Base-by-base conservation (phyloP, 1,140 invertebrate genomes). In the Lordiphosa clarofinis region DNA sequence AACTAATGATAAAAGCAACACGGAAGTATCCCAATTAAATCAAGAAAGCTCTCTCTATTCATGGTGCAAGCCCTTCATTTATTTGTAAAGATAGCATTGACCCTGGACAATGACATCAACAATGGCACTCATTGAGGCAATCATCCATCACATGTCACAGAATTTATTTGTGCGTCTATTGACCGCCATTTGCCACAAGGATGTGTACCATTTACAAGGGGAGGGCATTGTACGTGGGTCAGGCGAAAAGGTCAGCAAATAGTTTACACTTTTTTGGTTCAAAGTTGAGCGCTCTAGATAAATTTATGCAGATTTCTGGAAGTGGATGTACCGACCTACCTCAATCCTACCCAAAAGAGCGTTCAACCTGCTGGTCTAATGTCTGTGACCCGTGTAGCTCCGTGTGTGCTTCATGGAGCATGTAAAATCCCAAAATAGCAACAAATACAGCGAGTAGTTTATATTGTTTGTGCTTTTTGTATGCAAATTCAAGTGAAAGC, bases 271-370 rank as follows among this genome's bases (percentile, higher is more conserved):
- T 0, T 38, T 55, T 61, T 56, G 43, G 73, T 78, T 78, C 74
- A 78, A 78, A 78, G 73, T 78, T 78, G 63, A 78, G 63, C 56
- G 73, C 36, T 24, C 71, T 9, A 24, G 35, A 52, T 56, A 54
- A 68, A 72, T 62, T 54, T 40, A 35, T 56, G 56, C 13, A 61
- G 47, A 75, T 56, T 65, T 39, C 54, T 44, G 4, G 38, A 50
- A 40, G 48, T 49, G 42, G 42, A 48, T 60, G 49, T 68, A 52
- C 64, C 57, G 74, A 78, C 74, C 74, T 57, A 58, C 56, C 64
- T 39, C 74, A 73, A 66, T 36, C 42, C 11, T 10, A 43, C 6
- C 8, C 46, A 7, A 38, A 37, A 24, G 10, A 52, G 35, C 46
- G 63, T 57, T 67, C 56, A 44, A 38, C 8, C 28, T 31, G 28